Base-by-base conservation (phyloP, 2,113 vertebrate species). In the Thomomys bottae region DNA sequence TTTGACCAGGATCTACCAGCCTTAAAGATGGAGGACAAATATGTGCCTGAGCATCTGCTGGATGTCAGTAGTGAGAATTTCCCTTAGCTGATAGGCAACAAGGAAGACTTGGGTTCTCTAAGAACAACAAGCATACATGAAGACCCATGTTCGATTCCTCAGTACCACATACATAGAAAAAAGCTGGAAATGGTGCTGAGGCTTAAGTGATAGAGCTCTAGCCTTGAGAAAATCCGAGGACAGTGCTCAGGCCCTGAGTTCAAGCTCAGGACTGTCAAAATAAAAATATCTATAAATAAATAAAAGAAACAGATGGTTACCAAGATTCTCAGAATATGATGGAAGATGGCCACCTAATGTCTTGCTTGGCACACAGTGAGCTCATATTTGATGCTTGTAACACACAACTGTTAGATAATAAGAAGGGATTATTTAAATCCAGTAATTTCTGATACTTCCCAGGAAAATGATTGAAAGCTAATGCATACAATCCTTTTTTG, bases 341-440 rank as follows among this genome's bases (percentile, higher is more conserved):
- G 64, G 21, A 84, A 63, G 18, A 4, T 9, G 42, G 5, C 6
- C 28, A 6, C 5, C 11, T 42, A 61, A 12, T 18, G 30, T 40
- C 26, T 80, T 88, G 15, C 21, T 64, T 20, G 59, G 45, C 3
- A 84, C 8, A 14, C 5, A 18, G 6, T 26, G n/a, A 87, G 64
- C 2, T 3, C 0, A 4, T 32, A 1, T 40, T 5, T 4, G 30
- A 30, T 2, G 77, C 57, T 26, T 26, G 18, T 42, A 28, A 1
- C 15, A 11, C 1, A 77, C 10, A 71, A 36, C 12, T 87, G 34
- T 75, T 15, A 38, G 54, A 73, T 18, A 76, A 18, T 32, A 57
- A 57, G 1, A 64, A 67, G 28, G 34, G 3, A 36, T 64, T 10
- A 63, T 28, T 77, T 77, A 80, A 38, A 17, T 5, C 21, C 14